Conservation (phyloP, 2,888 invertebrate species). For the Macrosoma leucophasiata region DNA sequence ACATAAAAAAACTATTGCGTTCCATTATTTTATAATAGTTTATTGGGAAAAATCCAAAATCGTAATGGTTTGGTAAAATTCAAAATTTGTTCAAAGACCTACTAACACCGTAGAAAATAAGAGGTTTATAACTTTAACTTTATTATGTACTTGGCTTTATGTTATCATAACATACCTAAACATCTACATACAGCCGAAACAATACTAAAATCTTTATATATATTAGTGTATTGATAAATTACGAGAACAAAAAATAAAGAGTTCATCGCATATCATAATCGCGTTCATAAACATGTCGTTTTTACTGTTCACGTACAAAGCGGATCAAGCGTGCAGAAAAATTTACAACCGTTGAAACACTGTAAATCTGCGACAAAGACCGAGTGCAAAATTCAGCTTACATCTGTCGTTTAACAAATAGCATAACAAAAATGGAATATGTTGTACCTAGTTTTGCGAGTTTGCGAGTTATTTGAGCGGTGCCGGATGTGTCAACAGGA, state of each 20-base stretch:
- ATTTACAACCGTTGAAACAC: slow-evolving; percentile 20
- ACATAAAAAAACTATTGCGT: not conserved
- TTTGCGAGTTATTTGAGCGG: slow-evolving; percentile 13
- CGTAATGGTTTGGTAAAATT: not conserved
- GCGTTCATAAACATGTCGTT: slow-evolving; percentile 8
- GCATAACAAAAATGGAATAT: slow-evolving; percentile 8
- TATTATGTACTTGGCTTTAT: not conserved
- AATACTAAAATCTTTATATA: not conserved
- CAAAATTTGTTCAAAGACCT: not conserved
- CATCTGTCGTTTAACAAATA: slow-evolving; percentile 7
- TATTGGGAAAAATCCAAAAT: not conserved
- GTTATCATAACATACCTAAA: not conserved
- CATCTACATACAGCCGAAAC: not conserved
- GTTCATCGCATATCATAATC: not conserved
- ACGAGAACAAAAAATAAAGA: not conserved
- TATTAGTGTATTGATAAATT: no score
- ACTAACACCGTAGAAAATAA: no score
- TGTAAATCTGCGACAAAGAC: slow-evolving; percentile 17
- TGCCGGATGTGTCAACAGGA: slow-evolving; percentile 46
- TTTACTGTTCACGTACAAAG: slow-evolving; percentile 8
- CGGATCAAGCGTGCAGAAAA: slow-evolving; percentile 10
- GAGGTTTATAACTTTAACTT: no score
- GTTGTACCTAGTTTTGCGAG: slow-evolving; percentile 8
- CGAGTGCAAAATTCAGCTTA: slow-evolving; percentile 10
- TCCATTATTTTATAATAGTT: not conserved